Conservation (phyloP, 2,113 vertebrate species). For the Amazona vittata region DNA sequence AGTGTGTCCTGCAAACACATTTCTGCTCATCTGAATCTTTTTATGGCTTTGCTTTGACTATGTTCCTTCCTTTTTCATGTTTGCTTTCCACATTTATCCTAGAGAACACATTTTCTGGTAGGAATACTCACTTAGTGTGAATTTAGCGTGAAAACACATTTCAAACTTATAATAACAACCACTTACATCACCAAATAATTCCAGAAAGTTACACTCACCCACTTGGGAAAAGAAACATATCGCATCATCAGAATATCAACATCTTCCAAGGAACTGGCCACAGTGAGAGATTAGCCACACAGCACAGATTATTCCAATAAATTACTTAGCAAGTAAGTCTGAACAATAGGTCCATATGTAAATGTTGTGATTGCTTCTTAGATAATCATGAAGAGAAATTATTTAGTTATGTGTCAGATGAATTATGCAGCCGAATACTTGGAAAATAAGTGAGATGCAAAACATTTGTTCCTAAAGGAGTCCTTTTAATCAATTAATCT, state of each 20-base stretch:
- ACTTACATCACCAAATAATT: slow-evolving; percentile 46
- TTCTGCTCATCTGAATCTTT: slow-evolving; percentile 23
- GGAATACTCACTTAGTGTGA: slow-evolving; percentile 59
- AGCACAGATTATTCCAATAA: slow-evolving; percentile 26
- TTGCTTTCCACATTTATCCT: slow-evolving; percentile 59
- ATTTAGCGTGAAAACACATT: slow-evolving; percentile 57
- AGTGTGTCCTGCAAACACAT: slow-evolving; percentile 6
- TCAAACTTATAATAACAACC: slow-evolving; percentile 47
- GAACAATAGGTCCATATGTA: slow-evolving; percentile 22
- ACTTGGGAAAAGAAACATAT: slow-evolving; percentile 37
- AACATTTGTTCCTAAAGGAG: slow-evolving; percentile 4
- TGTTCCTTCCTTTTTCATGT: slow-evolving; percentile 18
- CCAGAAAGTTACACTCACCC: slow-evolving; percentile 49
- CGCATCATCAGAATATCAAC: slow-evolving; percentile 41
- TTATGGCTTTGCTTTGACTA: slow-evolving; percentile 42
- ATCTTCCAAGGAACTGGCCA: slow-evolving; percentile 1
- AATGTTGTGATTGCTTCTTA: slow-evolving; percentile 37
- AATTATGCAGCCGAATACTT: slow-evolving; percentile 34
- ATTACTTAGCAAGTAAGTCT: slow-evolving; percentile 32
- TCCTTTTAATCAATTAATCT: slow-evolving; percentile 25
- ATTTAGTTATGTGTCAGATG: slow-evolving; percentile 24
- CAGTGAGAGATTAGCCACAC: not conserved
- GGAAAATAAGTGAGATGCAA: slow-evolving; percentile 17
- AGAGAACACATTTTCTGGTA: slow-evolving; percentile 43
- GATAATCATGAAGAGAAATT: slow-evolving; percentile 2